A percentile compares a stretch with the other conserved stretches of the same genome.
Conservation (phyloP, 2,113 vertebrate genomes). For the Pseudorhombus dupliciocellatus region DNA sequence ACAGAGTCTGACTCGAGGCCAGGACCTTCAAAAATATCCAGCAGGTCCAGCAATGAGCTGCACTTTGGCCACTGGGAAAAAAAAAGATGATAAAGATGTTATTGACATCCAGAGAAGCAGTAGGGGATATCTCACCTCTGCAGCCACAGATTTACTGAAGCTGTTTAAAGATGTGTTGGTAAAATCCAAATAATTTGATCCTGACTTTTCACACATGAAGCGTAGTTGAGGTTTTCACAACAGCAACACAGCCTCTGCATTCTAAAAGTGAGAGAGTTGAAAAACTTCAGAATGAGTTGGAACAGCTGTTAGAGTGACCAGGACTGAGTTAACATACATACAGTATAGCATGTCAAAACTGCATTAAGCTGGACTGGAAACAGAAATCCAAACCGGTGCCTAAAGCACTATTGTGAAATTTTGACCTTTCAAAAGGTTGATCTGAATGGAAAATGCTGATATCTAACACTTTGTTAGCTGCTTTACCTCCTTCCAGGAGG, state of each 20-base stretch:
- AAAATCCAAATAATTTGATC: no score
- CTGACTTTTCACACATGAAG: no score
- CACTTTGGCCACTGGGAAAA: no score
- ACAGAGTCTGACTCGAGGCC: background rate
- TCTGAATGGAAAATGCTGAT: conserved; percentile 34
- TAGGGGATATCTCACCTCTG: background rate
- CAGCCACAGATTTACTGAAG: background rate
- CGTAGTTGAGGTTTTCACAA: no score
- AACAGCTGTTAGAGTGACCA: background rate
- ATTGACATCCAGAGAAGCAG: no score
- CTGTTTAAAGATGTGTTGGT: no score
- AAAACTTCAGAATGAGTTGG: no score
- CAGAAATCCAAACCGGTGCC: background rate
- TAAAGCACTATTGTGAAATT: conserved; percentile 7
- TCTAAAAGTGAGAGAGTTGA: no score
- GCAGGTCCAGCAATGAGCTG: no score
- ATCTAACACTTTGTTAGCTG: conserved; percentile 20
- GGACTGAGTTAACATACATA: background rate
- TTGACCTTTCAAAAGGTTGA: conserved; percentile 2
- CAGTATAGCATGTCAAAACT: background rate
- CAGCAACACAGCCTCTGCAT: no score
- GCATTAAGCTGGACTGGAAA: background rate
- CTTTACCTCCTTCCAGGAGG: conserved; percentile 22
- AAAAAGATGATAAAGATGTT: no score
- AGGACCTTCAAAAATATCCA: no score